Conservation (phyloP, 2,797 vertebrate species). For the Sebastiscus tertius region DNA sequence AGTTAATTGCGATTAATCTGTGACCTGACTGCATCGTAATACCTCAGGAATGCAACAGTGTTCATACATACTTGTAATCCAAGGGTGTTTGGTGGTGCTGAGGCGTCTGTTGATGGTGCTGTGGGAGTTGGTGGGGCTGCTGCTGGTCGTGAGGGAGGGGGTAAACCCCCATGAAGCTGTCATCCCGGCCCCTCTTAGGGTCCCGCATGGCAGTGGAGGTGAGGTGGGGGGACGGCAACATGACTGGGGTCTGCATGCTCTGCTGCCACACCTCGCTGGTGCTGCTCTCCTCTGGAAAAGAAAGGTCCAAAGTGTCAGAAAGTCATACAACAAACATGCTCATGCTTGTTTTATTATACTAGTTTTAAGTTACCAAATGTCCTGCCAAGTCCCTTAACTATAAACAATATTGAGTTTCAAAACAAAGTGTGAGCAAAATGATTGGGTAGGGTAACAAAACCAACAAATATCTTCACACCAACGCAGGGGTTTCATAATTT, state of each 20-base stretch:
- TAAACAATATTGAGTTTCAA: neutral
- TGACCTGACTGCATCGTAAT: neutral
- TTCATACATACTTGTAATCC: slow-evolving; percentile 93
- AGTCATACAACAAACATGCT: neutral
- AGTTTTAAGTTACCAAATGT: neutral
- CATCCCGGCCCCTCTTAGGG: slow-evolving; percentile 94
- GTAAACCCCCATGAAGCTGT: slow-evolving; percentile 97
- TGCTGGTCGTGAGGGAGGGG: slow-evolving; percentile 93
- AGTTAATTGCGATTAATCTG: no score
- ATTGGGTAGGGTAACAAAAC: neutral
- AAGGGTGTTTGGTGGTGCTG: slow-evolving; percentile 91
- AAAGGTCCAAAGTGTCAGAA: neutral
- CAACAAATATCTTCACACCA: neutral
- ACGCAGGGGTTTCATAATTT: neutral
- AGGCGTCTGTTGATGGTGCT: slow-evolving; percentile 83
- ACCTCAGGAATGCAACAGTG: neutral
- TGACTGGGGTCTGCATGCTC: slow-evolving; percentile 94
- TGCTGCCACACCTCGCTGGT: slow-evolving; percentile 97
- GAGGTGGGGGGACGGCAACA: slow-evolving; percentile 97
- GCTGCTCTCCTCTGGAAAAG: slow-evolving; percentile 90
- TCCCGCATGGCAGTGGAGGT: slow-evolving; percentile 98
- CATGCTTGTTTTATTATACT: neutral
- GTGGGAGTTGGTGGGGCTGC: slow-evolving; percentile 77
- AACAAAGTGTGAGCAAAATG: neutral
- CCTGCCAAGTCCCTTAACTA: neutral